phyloP scores from a whole-genome alignment of 2,797 vertebrate species.

The Sphaeramia orbicularis region DNA sequence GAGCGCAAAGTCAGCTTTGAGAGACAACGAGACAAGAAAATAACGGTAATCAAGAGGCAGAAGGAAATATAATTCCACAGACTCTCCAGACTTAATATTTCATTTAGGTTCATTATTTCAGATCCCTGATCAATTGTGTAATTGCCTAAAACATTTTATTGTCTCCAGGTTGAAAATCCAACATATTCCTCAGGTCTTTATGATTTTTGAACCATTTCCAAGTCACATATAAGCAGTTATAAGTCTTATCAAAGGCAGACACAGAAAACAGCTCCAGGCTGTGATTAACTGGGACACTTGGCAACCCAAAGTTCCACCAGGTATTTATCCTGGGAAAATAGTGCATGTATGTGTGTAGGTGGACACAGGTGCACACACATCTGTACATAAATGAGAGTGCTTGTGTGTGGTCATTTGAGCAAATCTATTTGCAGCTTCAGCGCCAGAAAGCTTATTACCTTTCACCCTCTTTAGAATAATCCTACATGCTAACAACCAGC shows the following conservation, averaged over 20 bases:
- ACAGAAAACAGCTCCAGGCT: constrained; percentile 25
- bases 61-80: background rate
- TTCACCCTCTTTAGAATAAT: background rate
- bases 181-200: constrained; percentile 15
- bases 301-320: constrained; percentile 40
- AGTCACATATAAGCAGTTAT: constrained; percentile 32
- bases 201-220: constrained; percentile 19
- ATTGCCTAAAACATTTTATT: background rate
- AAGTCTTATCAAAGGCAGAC: constrained; percentile 34
- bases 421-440: constrained; percentile 3
- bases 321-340: constrained; percentile 20
- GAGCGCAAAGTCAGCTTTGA: constrained; percentile 97
- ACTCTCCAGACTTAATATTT: background rate
- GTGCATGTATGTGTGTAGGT: background rate
- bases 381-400: background rate
- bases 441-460: constrained; percentile 24
- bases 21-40: constrained; percentile 85
- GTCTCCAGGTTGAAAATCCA: constrained; percentile 9
- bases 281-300: constrained; percentile 45
- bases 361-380: background rate
- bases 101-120: background rate
- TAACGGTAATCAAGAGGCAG: constrained; percentile 60
- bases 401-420: constrained; percentile 3
- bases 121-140: background rate
- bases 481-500: constrained; percentile 4